Conservation (phyloP, 2,113 vertebrate genomes). For the Ptilonorhynchus violaceus region DNA sequence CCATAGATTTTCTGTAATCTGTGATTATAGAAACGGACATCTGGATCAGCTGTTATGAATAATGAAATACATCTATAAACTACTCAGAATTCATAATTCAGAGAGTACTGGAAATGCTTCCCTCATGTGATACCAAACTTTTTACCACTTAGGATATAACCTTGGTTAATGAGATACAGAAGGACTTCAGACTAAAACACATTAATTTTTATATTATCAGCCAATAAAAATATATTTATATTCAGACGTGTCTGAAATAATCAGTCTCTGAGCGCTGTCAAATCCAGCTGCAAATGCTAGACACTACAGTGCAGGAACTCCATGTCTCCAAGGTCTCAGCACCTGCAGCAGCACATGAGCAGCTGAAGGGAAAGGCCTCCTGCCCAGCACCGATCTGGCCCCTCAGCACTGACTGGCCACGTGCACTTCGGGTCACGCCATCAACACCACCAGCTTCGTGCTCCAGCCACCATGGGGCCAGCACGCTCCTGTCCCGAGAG, state of each 20-base stretch:
- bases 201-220: neutral
- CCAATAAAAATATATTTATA: neutral
- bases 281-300: neutral
- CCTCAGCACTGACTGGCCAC: neutral
- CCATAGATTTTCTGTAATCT: neutral
- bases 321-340: neutral
- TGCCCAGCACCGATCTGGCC: rapidly evolving
- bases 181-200: neutral
- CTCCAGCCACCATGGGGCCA: neutral
- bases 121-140: neutral
- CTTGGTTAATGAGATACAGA: neutral
- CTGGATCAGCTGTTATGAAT: neutral
- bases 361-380: neutral
- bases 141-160: neutral
- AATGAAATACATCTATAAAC: neutral
- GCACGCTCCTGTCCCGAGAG: neutral
- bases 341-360: neutral
- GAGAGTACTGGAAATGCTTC: neutral
- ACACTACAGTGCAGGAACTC: neutral
- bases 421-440: neutral
- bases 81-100: neutral
- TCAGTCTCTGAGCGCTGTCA: neutral
- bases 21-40: neutral
- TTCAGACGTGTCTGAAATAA: neutral
- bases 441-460: neutral